Evolutionary conservation across 2,113 vertebrate genomes (phyloP), one percentile per base, ranked within the genome.

Genomic region (Hyla sarda): DNA sequence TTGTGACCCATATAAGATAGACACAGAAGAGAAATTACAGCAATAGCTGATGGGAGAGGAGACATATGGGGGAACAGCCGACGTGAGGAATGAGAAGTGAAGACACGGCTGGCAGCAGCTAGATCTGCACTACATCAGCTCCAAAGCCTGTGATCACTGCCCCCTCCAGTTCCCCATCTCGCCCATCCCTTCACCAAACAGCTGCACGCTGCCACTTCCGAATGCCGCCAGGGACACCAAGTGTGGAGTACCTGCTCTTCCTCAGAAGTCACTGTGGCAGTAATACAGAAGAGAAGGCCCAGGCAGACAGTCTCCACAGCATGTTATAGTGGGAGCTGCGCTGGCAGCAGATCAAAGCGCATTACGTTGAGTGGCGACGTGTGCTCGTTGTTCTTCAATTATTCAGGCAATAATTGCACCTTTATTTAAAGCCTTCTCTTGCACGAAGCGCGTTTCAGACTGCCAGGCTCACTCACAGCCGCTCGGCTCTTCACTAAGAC

Each of bases 381-480:
- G 88, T 90, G 89, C 92, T 90, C 74, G 52, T 84, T 54, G 85
- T 87, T 91, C 90, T 90, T 95, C 92, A 95, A 95, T 95, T 93
- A 95, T 93, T 94, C 93, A 94, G 89, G 89, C 90, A 86, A 91
- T 89, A 90, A 90, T 91, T 88, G 87, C 91, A 91, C 91, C 92
- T 93, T 95, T 95, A 95, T 93, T 95, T 95, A 95, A 94, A 93
- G 93, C 92, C 93, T 92, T 92, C 92, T 92, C 93, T 94, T 91
- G 92, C 91, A 81, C 88, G 69, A 74, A 34, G 88, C 10, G 87
- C 84, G 54, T 88, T 90, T 91, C 86, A 87, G 89, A 87, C 91
- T 91, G 89, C 91, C 86, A 77, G 87, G 90, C 89, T 86, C 91
- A 82, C 6, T 82, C 56, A 84, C 88, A 90, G n/a, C 87, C 84